These are phyloP conservation scores for Sebastiscus tertius DNA, from an alignment of 2,797 vertebrate genomes.

Conservation along the genomic window DNA sequence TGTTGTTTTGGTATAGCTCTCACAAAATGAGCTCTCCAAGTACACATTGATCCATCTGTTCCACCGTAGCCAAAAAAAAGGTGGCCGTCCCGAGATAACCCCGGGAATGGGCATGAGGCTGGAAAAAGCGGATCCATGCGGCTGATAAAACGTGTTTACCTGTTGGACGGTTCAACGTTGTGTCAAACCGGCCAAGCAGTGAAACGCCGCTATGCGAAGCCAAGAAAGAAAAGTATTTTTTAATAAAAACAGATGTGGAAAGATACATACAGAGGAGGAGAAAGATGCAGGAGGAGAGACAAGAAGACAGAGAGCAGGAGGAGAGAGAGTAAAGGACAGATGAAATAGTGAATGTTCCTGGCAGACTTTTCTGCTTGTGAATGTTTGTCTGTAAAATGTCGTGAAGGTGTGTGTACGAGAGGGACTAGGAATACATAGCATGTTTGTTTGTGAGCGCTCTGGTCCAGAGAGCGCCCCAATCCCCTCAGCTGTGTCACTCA, in stretches of 20 bases:
- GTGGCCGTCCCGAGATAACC: slow-evolving; percentile 32
- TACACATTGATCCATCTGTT: slow-evolving; percentile 43
- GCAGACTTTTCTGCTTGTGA: slow-evolving; percentile 1
- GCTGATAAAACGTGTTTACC: slow-evolving; percentile 65
- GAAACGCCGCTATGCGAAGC: slow-evolving; percentile 28
- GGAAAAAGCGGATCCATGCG: slow-evolving; percentile 34
- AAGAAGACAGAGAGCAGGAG: slow-evolving; percentile 16
- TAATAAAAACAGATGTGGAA: slow-evolving; percentile 47
- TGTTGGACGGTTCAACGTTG: slow-evolving; percentile 45
- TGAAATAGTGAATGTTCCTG: slow-evolving; percentile 33
- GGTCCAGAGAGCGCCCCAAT: slow-evolving; percentile 55
- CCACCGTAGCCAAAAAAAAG: slow-evolving; percentile 13
- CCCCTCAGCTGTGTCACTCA: slow-evolving; percentile 65
- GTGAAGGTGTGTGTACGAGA: slow-evolving; percentile 22
- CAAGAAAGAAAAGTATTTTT: slow-evolving; percentile 51
- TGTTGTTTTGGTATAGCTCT: slow-evolving; percentile 3
- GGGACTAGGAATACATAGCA: slow-evolving; percentile 2
- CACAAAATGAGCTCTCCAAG: slow-evolving; percentile 24
- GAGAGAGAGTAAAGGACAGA: slow-evolving; percentile 5
- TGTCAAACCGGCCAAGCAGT: slow-evolving; percentile 55
- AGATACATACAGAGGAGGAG: slow-evolving; percentile 14
- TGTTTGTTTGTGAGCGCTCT: slow-evolving; percentile 57
- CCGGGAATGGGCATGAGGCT: slow-evolving; percentile 30
- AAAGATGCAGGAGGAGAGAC: slow-evolving; percentile 19
- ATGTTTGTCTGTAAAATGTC: slow-evolving; percentile 32